Base-by-base conservation (phyloP, 2,888 invertebrate species). In the Rhingia rostrata region DNA sequence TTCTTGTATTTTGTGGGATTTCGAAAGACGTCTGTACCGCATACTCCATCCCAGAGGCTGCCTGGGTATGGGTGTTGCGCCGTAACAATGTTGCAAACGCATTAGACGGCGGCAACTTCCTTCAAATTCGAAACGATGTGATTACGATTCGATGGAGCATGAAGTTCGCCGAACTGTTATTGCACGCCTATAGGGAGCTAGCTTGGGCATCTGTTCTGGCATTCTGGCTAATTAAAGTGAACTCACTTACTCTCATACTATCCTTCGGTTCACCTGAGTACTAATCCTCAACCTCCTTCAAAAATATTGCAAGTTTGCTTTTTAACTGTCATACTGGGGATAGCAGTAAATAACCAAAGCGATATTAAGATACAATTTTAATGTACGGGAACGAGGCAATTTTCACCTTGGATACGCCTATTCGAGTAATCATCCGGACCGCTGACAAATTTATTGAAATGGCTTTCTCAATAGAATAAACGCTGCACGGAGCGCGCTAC, bases 371-470 rank as follows among this genome's bases (percentile, higher is more conserved):
- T 85, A 85, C 49, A 81, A 85, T 77, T 77, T 85, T 81, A 81
- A 81, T 85, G 85, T 56, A 41, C 51, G 66, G 61, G 72, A 85
- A 81, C 70, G 70, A 72, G 70, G 81, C 85, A 81, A 85, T 85
- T 85, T 85, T 81, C 81, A 85, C 85, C 85, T 85, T 85, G 81
- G 81, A 56, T 75, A 77, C 81, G 75, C 85, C 72, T 77, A 66
- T 81, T 75, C 67, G 61, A 81, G 66, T 85, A 81, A 72, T 75
- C 85, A 77, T 81, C 60, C 80, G 75, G 63, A 75, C 67, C 77
- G 56, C 85, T 81, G 81, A 80, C 67, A 81, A 81, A 85, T 85
- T 85, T 85, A 85, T 85, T 85, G 85, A 77, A 72, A 85, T 85
- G 61, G 81, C 63, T 85, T 85, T 81, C 72, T 74, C 85, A 80